These are phyloP conservation scores for Acronicta alni DNA, from an alignment of 2,888 invertebrate genomes.

Conservation along the genomic window DNA sequence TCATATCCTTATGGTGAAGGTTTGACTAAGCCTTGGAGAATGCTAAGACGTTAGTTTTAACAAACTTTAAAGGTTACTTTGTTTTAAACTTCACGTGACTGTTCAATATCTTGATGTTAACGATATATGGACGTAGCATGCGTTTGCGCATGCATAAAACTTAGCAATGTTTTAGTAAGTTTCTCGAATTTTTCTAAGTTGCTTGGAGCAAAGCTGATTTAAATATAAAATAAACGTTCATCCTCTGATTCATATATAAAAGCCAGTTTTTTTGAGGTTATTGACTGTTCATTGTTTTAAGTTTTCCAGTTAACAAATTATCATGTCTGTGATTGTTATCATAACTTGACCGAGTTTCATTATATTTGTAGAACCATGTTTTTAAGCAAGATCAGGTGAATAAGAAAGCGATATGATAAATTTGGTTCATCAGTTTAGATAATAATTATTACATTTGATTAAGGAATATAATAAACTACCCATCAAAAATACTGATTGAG, in stretches of 20 bases:
- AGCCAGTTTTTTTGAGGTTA: conserved; percentile 8
- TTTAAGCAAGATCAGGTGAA: too few relatives aligned
- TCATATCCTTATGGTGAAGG: conserved; percentile 20
- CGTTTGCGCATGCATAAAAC: too few relatives aligned
- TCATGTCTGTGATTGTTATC: conserved; percentile 15
- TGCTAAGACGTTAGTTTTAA: conserved; percentile 2
- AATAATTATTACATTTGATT: too few relatives aligned
- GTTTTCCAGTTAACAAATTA: conserved; percentile 16
- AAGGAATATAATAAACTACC: too few relatives aligned
- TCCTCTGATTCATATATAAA: conserved; percentile 2
- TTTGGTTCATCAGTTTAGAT: too few relatives aligned
- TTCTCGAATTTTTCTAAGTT: too few relatives aligned
- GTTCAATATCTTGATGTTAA: conserved; percentile 21
- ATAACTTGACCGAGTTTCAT: not conserved
- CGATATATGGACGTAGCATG: conserved; percentile 5
- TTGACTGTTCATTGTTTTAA: conserved; percentile 14
- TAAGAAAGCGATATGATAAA: too few relatives aligned
- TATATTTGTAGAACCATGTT: too few relatives aligned
- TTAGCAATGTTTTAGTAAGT: too few relatives aligned
- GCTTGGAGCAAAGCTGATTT: too few relatives aligned
- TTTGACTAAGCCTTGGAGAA: not conserved
- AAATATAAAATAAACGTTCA: too few relatives aligned
- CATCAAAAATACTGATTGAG: too few relatives aligned
- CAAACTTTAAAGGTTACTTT: conserved; percentile 13
- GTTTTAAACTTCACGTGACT: conserved; percentile 15